These are phyloP conservation scores for Steinernema feltiae DNA, from an alignment of 1,140 invertebrate species.

Conservation along the genomic window DNA sequence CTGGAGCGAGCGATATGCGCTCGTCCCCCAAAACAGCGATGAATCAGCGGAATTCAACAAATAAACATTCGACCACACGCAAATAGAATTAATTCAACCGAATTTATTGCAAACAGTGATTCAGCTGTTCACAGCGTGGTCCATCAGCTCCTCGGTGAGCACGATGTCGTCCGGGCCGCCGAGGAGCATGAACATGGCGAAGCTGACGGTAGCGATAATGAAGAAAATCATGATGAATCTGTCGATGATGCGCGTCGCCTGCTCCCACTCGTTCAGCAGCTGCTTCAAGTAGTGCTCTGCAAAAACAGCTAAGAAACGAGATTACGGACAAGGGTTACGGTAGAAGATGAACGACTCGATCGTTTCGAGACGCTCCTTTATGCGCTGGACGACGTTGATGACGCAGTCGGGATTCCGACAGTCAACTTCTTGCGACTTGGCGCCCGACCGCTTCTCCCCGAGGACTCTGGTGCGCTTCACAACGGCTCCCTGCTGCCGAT, in stretches of 20 bases:
- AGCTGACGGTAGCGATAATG: conserved; percentile 43
- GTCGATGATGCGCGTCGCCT: conserved; percentile 47
- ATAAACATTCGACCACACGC: not conserved
- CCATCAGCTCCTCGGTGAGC: conserved; percentile 48
- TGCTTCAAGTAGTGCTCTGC: not conserved
- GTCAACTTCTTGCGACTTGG: not conserved
- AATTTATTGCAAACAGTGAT: not conserved
- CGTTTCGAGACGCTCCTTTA: conserved; percentile 36
- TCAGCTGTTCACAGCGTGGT: conserved; percentile 17
- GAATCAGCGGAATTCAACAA: no score
- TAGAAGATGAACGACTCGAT: conserved; percentile 35
- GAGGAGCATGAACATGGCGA: conserved; percentile 45
- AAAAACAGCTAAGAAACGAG: conserved; percentile 13
- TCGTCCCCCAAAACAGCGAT: no score
- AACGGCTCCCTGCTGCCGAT: not conserved
- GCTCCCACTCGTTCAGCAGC: conserved; percentile 21
- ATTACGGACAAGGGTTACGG: conserved; percentile 20
- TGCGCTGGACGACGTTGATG: conserved; percentile 2
- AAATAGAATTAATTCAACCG: not conserved
- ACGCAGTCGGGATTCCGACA: not conserved
- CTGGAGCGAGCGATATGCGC: no score
- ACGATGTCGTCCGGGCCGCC: conserved; percentile 40
- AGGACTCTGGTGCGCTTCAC: conserved; percentile 10
- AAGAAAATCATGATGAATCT: conserved; percentile 48
- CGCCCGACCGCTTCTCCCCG: not conserved